Evolutionary conservation across 2,888 invertebrate genomes (phyloP), one percentile per base, ranked within the genome.

Genomic region (Pasiphila rectangulata): DNA sequence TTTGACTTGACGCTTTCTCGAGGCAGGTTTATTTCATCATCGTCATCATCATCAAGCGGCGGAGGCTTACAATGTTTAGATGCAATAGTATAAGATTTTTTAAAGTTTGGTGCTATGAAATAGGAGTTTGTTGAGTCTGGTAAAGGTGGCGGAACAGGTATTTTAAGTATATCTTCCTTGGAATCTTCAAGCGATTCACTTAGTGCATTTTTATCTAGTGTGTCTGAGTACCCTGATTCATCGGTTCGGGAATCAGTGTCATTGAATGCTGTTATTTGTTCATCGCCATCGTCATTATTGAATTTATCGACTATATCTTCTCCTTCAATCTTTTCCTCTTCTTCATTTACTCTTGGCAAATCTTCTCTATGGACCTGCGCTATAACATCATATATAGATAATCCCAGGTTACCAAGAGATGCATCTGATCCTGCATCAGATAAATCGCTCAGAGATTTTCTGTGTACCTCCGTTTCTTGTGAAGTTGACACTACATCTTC

Each of bases 281-380:
- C 84, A 25, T 79, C 57, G 15, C 76, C 63, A 20, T 68, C 63
- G 15, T 55, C 48, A 42, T 61, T n/a, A n/a, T n/a, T n/a, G n/a
- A n/a, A n/a, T n/a, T n/a, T n/a, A n/a, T n/a, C n/a, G n/a, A n/a
- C 57, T 5, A 49, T 37, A 29, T 45, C 39, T 15, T 52, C 56
- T 47, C 64, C 71, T 40, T 72, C 72, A 15, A 54, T 55, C 60
- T 63, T 73, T 57, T 86, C 83, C 45, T 83, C 83, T 61, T 83
- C 83, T 60, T 86, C 85, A 6, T 64, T 72, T 3, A 87, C 65
- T 64, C 66, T 85, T 0, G 83, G 78, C 43, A 87, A 72, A 73
- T 90, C 90, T 68, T 90, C 90, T 69, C 90, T 83, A 60, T 91
- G 91, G 7, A 91, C 89, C 75, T 90, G 87, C 47, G 85, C 91